Base-by-base conservation (phyloP, 2,888 invertebrate genomes). In the Brassicogethes aeneus region DNA sequence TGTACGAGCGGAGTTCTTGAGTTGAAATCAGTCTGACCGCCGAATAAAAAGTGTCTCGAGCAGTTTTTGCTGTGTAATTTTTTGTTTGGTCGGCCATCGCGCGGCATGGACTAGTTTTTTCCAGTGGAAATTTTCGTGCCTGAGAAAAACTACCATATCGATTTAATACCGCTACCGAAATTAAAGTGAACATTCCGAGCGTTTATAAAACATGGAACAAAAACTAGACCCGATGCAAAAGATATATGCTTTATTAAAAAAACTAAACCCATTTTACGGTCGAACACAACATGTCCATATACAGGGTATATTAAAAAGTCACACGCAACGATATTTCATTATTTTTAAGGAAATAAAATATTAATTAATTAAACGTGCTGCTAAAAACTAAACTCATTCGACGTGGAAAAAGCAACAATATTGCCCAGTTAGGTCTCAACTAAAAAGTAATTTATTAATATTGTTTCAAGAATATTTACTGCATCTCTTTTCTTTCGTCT, bases 41-140 rank as follows among this genome's bases (percentile, higher is more conserved):
- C 14, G 32, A 32, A 12, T 8, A 32, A 32, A 32, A 32, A 32
- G 12, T 32, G 32, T 32, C 32, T 32, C 14, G 32, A 32, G 32
- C 32, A 32, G 32, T 32, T 32, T 32, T 32, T 32, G 12, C 32
- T 12, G 30, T 10, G 8, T 16, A 10, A 10, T 32, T 32, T 32
- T 32, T 32, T 8, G 5, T 33, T 32, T 13, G 42, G 47, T 52
- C 50, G 46, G 52, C 52, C 46, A 58, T 12, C 12, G 57, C 65
- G 62, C 59, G 64, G 57, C 58, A 59, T 60, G 62, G 64, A 63
- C 62, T 61, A 57, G 60, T 64, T 65, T 66, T 65, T 65, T 53
- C 54, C 54, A 55, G 46, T 52, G 59, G 60, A 63, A 62, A 62
- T 65, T 64, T 61, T 56, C 55, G 54, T 50, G 56, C 55, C 47